Percentiles rank a stretch among this genome's conserved stretches.
phyloP scores from a whole-genome alignment of 2,888 invertebrate genomes.

The Drosophila paucipuncta region DNA sequence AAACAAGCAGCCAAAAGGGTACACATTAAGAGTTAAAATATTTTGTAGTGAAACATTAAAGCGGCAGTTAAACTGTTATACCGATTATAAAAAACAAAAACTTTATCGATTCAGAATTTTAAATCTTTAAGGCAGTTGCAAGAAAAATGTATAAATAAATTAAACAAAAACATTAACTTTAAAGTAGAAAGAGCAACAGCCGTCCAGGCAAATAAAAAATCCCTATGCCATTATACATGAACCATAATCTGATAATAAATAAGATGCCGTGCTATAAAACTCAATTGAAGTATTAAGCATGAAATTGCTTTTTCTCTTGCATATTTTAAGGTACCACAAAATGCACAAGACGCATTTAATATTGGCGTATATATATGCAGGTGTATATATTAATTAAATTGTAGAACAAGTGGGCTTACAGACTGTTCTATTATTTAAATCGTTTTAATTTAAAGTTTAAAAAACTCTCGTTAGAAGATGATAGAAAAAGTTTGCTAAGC shows the following conservation, averaged over 20 bases:
- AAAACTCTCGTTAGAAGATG: neutral
- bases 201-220: neutral
- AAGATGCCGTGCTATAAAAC: neutral
- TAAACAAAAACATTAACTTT: neutral
- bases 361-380: neutral
- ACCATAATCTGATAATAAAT: neutral
- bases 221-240: neutral
- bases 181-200: neutral
- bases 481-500: constrained; percentile 7
- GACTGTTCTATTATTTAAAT: neutral
- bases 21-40: neutral
- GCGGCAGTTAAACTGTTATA: neutral
- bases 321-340: neutral
- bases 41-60: neutral
- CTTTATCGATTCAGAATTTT: neutral
- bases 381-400: neutral
- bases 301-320: neutral
- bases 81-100: neutral
- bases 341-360: neutral
- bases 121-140: neutral
- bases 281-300: neutral
- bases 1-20: constrained; percentile 6
- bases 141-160: neutral
- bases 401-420: neutral
- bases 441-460: constrained; percentile 5